A percentile compares a stretch with the other conserved stretches of the same genome.
Conservation (phyloP, 2,888 invertebrate genomes). For the Bhutanitis thaidina region DNA sequence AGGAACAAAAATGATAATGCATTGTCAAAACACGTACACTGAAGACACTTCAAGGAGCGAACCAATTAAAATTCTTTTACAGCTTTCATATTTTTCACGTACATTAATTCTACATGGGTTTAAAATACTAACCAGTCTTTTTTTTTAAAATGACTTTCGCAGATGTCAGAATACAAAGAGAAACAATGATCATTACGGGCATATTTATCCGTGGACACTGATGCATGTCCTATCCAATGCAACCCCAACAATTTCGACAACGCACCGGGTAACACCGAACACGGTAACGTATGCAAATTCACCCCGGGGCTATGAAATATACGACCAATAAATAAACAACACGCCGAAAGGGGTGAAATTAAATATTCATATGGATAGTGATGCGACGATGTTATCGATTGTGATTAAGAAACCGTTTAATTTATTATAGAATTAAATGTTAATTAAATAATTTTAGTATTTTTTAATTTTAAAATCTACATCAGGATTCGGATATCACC, state of each 20-base stretch:
- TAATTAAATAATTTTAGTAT: too few relatives aligned
- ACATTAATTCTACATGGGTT: too few relatives aligned
- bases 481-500: too few relatives aligned
- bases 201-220: slow-evolving; percentile 25
- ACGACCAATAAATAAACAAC: slow-evolving; percentile 77
- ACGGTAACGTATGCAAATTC: slow-evolving; percentile 61
- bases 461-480: too few relatives aligned
- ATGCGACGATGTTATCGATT: slow-evolving; percentile 26
- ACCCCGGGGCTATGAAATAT: slow-evolving; percentile 71
- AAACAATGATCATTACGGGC: slow-evolving; percentile 1
- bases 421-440: too few relatives aligned
- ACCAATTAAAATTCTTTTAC: too few relatives aligned
- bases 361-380: slow-evolving; percentile 71
- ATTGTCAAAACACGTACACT: too few relatives aligned
- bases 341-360: slow-evolving; percentile 72
- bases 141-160: background rate
- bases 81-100: too few relatives aligned
- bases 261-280: slow-evolving; percentile 38
- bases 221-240: slow-evolving; percentile 44
- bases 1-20: too few relatives aligned
- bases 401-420: slow-evolving; percentile 9
- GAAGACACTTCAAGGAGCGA: too few relatives aligned
- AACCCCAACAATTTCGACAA: slow-evolving; percentile 55
- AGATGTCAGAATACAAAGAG: slow-evolving; percentile 1
- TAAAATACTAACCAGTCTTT: too few relatives aligned